Evolutionary conservation across 2,888 invertebrate species (phyloP), one percentile per base, ranked within the genome.

Genomic region (Biston betularia): DNA sequence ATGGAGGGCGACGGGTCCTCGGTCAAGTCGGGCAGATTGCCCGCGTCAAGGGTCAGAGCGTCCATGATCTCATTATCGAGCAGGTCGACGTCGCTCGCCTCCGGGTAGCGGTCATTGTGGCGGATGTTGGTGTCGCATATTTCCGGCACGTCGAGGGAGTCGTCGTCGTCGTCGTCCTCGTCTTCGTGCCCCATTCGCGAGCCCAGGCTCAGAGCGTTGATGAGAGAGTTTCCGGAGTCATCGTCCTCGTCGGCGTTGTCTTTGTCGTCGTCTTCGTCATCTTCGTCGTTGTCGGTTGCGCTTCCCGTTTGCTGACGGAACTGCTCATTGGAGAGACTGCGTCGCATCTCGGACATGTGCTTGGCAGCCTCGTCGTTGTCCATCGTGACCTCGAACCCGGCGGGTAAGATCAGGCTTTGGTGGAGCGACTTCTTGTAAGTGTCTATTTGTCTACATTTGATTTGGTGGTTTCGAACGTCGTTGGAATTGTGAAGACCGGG

Each of bases 101-200:
- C 92, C 0, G 92, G 92, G 63, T 91, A 92, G 1, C 87, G 84
- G 63, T 92, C 90, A 70, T 92, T 92, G 70, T 92, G 92, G 0
- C 85, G 87, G n/a, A 91, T 92, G 67, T 92, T 92, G 0, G 92
- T 92, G 56, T 92, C 92, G 68, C 84, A 89, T 50, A 82, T 81
- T 7, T 79, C 79, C 14, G 81, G 79, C 5, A 77, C 74, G 1
- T 77, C 64, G 0, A 59, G 67, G 1, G 58, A 58, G 15, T 78
- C 82, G 1, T 68, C 44, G 0, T 75, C 80, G 5, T 81, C 82
- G 0, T 75, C 80, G 5, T 81, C 82, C 0, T n/a, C n/a, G n/a
- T n/a, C n/a, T n/a, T n/a, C n/a, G n/a, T n/a, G n/a, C n/a, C 79
- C 79, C 0, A 83, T 78, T 0, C 78, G 77, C 0, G 82, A 79